Evolutionary conservation across 2,113 vertebrate species (phyloP).

Genomic region (Trichomycterus rosablanca): DNA sequence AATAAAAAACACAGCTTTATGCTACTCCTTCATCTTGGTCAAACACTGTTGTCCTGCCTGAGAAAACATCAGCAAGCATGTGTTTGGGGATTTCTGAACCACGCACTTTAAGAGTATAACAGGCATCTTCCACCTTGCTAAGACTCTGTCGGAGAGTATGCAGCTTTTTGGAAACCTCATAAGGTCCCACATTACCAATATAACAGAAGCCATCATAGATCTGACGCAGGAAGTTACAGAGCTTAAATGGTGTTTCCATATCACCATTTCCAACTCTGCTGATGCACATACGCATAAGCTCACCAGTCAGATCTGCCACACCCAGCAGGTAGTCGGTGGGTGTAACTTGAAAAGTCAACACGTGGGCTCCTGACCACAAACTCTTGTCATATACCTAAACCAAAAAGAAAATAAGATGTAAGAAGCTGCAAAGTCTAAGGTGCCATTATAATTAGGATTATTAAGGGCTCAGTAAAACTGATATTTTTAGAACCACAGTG

Average conservation of each 20-base stretch:
- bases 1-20: conserved; percentile 47
- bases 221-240: conserved; percentile 88
- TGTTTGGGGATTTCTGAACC: conserved; percentile 96
- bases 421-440: no score
- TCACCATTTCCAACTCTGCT: conserved; percentile 94
- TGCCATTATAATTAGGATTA: no score
- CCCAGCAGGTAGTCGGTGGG: conserved; percentile 93
- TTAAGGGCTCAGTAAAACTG: no score
- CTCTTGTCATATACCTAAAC: conserved; percentile 54
- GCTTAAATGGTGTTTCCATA: conserved; percentile 92
- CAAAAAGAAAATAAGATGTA: not conserved
- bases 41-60: conserved; percentile 77
- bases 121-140: conserved; percentile 93
- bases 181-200: conserved; percentile 94
- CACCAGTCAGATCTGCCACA: conserved; percentile 90
- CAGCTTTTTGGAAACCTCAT: conserved; percentile 95
- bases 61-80: conserved; percentile 93
- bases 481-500: no score
- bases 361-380: conserved; percentile 44
- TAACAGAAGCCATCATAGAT: conserved; percentile 93
- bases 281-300: conserved; percentile 96
- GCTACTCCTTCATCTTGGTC: conserved; percentile 85
- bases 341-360: conserved; percentile 77
- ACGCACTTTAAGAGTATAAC: conserved; percentile 85
- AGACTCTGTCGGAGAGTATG: conserved; percentile 91